Conservation (phyloP, 1,140 invertebrate species). For the Limonius californicus region DNA sequence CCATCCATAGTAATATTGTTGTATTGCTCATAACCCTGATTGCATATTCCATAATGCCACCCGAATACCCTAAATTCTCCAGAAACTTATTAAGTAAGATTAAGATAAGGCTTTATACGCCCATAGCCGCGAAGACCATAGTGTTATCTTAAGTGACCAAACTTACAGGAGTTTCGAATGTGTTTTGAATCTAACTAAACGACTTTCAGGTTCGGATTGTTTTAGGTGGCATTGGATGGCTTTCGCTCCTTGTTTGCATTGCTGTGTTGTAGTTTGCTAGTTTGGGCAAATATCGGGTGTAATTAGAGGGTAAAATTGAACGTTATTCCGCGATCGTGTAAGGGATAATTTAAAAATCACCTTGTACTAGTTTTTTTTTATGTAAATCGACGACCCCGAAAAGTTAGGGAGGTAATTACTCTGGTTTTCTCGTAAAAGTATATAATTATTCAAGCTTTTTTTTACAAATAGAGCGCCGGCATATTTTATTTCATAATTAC, state of each 20-base stretch:
- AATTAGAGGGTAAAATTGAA: too few relatives aligned
- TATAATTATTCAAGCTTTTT: too few relatives aligned
- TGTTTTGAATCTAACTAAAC: slow-evolving; percentile 3
- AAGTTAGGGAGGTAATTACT: too few relatives aligned
- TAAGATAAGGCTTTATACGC: slow-evolving; percentile 7
- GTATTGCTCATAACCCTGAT: slow-evolving; percentile 2
- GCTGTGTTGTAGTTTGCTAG: too few relatives aligned
- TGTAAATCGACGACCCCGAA: too few relatives aligned
- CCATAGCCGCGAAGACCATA: slow-evolving; percentile 8
- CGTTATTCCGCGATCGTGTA: too few relatives aligned
- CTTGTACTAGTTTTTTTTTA: too few relatives aligned
- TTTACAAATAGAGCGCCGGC: too few relatives aligned
- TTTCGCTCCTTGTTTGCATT: neutral
- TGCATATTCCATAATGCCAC: slow-evolving; percentile 5
- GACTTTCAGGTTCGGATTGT: neutral
- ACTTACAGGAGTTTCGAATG: slow-evolving; percentile 11
- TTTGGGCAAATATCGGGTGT: too few relatives aligned
- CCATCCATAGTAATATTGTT: neutral
- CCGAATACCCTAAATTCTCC: neutral
- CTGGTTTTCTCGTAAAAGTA: too few relatives aligned
- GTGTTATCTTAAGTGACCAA: slow-evolving; percentile 15
- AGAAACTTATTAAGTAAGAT: slow-evolving; percentile 13
- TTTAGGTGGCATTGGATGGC: neutral
- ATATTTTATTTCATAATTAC: too few relatives aligned
- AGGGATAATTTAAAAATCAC: too few relatives aligned